Conservation (phyloP, 2,888 invertebrate species). For the Phorcus lineatus region DNA sequence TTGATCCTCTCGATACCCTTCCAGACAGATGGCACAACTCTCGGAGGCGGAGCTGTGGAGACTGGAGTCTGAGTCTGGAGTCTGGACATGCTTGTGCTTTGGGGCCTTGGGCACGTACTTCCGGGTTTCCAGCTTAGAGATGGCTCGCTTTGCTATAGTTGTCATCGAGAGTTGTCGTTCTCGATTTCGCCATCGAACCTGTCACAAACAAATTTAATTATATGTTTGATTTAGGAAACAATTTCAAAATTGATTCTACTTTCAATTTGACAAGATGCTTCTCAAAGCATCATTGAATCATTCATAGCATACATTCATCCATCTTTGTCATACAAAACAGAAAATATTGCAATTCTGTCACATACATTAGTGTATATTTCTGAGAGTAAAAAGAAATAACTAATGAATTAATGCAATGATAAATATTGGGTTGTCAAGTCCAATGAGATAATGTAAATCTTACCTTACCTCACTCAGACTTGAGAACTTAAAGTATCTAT, state of each 20-base stretch:
- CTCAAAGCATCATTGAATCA: too few relatives aligned
- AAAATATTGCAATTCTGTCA: too few relatives aligned
- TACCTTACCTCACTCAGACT: too few relatives aligned
- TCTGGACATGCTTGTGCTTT: conserved; percentile 36
- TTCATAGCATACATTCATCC: background rate
- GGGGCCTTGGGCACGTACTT: conserved; percentile 49
- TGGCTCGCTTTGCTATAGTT: conserved; percentile 56
- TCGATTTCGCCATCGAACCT: conserved; percentile 61
- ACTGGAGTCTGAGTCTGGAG: conserved; percentile 41
- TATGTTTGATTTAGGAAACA: background rate
- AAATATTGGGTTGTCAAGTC: too few relatives aligned
- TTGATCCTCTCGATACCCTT: conserved; percentile 75
- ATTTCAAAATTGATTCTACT: too few relatives aligned
- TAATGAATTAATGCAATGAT: too few relatives aligned
- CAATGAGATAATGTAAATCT: too few relatives aligned
- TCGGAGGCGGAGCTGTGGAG: conserved; percentile 62
- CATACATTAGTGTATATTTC: too few relatives aligned
- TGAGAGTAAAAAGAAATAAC: too few relatives aligned
- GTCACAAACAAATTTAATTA: conserved; percentile 29
- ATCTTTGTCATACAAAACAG: background rate
- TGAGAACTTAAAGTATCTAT: background rate
- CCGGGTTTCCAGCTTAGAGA: conserved; percentile 61
- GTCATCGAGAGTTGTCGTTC: conserved; percentile 59
- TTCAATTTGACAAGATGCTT: too few relatives aligned
- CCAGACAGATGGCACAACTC: conserved; percentile 76